These are phyloP conservation scores for Cotesia chilonis DNA, from an alignment of 1,140 invertebrate genomes.

Conservation along the genomic window DNA sequence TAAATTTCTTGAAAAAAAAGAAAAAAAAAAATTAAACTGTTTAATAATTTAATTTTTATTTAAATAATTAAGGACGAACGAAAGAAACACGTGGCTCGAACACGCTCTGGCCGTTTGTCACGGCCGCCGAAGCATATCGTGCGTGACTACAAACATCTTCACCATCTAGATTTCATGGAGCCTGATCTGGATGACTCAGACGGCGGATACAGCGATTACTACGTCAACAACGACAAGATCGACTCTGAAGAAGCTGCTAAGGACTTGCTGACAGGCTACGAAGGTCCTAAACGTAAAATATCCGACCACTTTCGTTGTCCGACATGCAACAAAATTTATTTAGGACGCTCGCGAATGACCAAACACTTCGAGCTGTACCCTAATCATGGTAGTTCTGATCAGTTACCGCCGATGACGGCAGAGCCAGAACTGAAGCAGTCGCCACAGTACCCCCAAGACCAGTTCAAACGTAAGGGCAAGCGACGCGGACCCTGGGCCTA, in stretches of 20 bases:
- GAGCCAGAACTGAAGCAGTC: conserved; percentile 53
- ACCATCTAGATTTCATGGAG: conserved; percentile 70
- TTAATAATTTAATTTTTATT: too few species aligned
- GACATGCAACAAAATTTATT: conserved; percentile 69
- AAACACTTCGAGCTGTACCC: conserved; percentile 73
- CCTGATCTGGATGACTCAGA: conserved; percentile 72
- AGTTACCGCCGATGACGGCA: conserved; percentile 56
- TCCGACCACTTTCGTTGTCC: conserved; percentile 68
- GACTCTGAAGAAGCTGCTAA: conserved; percentile 55
- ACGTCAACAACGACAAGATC: conserved; percentile 65
- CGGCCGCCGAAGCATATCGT: conserved; percentile 75
- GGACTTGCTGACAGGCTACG: conserved; percentile 57
- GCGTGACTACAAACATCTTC: conserved; percentile 74
- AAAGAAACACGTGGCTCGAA: conserved; percentile 70
- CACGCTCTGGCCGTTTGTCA: conserved; percentile 71
- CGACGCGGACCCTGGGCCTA: conserved; percentile 62
- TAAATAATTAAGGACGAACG: conserved; percentile 62
- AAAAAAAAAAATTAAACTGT: conserved; percentile 20
- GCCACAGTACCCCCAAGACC: conserved; percentile 44
- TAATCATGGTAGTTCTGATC: conserved; percentile 68
- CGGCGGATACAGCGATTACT: conserved; percentile 74
- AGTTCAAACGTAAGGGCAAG: conserved; percentile 59
- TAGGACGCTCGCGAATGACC: conserved; percentile 67
- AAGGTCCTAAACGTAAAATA: conserved; percentile 66
- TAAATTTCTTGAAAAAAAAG: conserved; percentile 14